phyloP scores from a whole-genome alignment of 1,140 invertebrate genomes.

The Paraescarpia echinospica region DNA sequence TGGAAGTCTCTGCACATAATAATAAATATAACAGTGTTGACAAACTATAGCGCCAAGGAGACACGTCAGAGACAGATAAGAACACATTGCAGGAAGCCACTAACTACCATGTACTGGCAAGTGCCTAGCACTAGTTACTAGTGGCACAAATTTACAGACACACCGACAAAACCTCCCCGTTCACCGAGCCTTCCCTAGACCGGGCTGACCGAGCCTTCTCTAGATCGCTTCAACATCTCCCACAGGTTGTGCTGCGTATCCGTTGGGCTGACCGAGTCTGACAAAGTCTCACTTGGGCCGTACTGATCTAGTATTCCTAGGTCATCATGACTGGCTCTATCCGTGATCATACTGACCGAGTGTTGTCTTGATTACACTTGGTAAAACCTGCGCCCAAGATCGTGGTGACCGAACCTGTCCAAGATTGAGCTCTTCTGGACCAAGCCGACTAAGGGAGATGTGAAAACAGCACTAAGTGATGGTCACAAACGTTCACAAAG shows the following conservation, averaged over 20 bases:
- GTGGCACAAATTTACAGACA: background rate
- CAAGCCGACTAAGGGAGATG: too few relatives aligned
- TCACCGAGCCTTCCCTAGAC: background rate
- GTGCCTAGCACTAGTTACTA: background rate
- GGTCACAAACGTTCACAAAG: too few relatives aligned
- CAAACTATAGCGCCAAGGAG: background rate
- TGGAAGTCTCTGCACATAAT: background rate
- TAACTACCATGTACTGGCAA: background rate
- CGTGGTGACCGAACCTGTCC: background rate
- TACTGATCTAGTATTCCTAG: background rate
- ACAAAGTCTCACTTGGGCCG: too few relatives aligned
- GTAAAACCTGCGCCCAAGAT: background rate
- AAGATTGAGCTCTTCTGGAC: background rate
- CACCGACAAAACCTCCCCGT: background rate
- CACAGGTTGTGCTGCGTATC: too few relatives aligned
- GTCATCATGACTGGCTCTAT: background rate
- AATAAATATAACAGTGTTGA: slow-evolving; percentile 2
- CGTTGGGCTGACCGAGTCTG: too few relatives aligned
- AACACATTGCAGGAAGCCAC: background rate
- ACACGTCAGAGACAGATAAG: background rate
- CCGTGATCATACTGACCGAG: background rate
- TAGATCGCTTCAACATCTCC: too few relatives aligned
- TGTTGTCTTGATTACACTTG: background rate
- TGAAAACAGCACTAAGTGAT: too few relatives aligned
- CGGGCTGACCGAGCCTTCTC: background rate